Base-by-base conservation (phyloP, 2,888 invertebrate species). In the Chymomyza amoena region DNA sequence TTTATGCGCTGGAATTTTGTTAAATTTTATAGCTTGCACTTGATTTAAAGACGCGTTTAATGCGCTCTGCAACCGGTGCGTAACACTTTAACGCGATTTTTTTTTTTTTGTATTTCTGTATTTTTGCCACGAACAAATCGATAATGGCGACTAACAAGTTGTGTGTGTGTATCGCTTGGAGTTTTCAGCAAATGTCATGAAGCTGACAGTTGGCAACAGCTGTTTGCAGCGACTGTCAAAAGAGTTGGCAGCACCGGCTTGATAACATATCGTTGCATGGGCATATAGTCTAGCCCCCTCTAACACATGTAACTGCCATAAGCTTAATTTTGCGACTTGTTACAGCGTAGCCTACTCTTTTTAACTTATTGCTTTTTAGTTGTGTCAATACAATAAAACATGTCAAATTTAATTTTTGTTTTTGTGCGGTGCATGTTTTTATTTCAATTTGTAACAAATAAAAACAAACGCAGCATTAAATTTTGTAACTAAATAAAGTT, bases 51-150 rank as follows among this genome's bases (percentile, higher is more conserved):
- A 36, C 70, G 84, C 86, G 74, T 69, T 78, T 69, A 57, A 74
- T 81, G 72, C 76, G 73, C 81, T 83, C 73, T 57, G 85, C 70
- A 68, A 78, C 86, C 83, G 83, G 86, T 83, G 81, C 84, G 72
- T 77, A 80, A 81, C 64, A 71, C 66, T 57, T 86, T 68, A 84
- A 80, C 81, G 78, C 84, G 72, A 84, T 75, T 84, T 70, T 64
- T 69, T 79, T 79, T 72, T 59, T 50, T 50, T 56, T 54, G 36
- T 56, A 10, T 52, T 45, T 52, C 32, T 63, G 16, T 72, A 73
- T 69, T 75, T 80, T 79, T 85, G 82, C 82, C 82, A 82, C 82
- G 60, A 60, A 60, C 36, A 82, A 82, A 79, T 79, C 78, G 79
- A 78, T 78, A 78, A 78, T 78, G 79, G 78, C 79, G 78, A 78